Percentiles rank a stretch among this genome's conserved stretches.
phyloP scores from a whole-genome alignment of 2,888 invertebrate species.

The Diploptera punctata region DNA sequence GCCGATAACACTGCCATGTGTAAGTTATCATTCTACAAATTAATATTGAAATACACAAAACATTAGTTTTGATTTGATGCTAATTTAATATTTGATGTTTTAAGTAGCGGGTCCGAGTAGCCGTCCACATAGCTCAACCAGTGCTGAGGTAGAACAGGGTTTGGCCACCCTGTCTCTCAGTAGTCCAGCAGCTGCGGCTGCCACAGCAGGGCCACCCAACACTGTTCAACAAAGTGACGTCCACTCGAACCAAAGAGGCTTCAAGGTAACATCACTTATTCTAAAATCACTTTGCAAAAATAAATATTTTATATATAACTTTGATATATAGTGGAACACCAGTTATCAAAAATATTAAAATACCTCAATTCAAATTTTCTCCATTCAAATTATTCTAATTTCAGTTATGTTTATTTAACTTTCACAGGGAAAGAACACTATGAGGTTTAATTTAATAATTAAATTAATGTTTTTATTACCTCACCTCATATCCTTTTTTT shows the following conservation, averaged over 20 bases:
- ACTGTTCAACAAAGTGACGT: conserved; percentile 34
- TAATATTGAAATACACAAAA: no score
- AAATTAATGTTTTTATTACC: no score
- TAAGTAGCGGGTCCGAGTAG: conserved; percentile 58
- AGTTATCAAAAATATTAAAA: no score
- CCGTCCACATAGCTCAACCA: conserved; percentile 73
- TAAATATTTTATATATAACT: no score
- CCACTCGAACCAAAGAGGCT: conserved; percentile 37
- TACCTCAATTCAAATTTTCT: no score
- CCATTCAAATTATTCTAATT: no score
- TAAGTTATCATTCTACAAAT: conserved; percentile 6
- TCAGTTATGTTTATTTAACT: no score
- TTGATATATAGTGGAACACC: no score
- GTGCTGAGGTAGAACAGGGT: conserved; percentile 70
- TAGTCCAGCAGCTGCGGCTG: conserved; percentile 43
- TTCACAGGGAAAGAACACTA: no score
- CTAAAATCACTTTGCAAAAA: no score
- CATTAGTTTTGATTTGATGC: not conserved
- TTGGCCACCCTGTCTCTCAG: conserved; percentile 61
- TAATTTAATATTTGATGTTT: not conserved
- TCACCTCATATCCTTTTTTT: no score
- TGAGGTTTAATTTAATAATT: no score
- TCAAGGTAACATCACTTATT: conserved; percentile 8
- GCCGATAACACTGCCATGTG: conserved; percentile 29
- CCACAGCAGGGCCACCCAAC: conserved; percentile 16